Evolutionary conservation across 2,113 vertebrate species (phyloP), one percentile per base, ranked within the genome.

Genomic region (Saguinus imperator): DNA sequence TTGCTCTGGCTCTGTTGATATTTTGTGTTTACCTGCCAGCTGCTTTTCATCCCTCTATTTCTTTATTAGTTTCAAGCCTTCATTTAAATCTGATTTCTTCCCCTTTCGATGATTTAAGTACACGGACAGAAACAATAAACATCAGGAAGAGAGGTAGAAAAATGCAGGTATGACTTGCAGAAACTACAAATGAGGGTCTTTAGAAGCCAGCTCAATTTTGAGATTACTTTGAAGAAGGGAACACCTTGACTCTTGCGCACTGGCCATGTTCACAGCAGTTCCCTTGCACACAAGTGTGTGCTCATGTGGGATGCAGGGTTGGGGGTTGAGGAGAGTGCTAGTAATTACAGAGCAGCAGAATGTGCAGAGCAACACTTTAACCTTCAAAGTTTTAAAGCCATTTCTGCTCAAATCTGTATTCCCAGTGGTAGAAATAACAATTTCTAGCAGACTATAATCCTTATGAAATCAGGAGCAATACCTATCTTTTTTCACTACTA

Each of bases 61-160:
- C 81, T 95, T 57, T 82, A 73, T 18, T 27, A 64, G 68, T 87
- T 68, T 25, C 48, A 50, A 52, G 23, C 43, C 77, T 57, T 84
- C 58, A 20, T 84, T 80, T 81, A 70, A 87, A 55, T 72, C 84
- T 75, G 37, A 96, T 87, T 94, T 96, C n/a, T 61, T 75, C 64
- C 37, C 2, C 3, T 87, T 86, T 82, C 48, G 0, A 11, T 75
- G 55, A 35, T 73, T 52, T 55, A 75, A 79, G 27, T 25, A 21
- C 77, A 29, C 4, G 17, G 73, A 27, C 23, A 35, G 79, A 95
- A 89, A 61, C 61, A 58, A 29, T 27, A 72, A 52, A 37, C 11
- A 61, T 29, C 8, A 43, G 48, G 48, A 77, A 20, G 14, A 20
- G 48, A 25, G 82, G 83, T 14, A n/a, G 82, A 35, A 87, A 95